Conservation (phyloP, 2,113 vertebrate genomes). For the Hippocampus comes region DNA sequence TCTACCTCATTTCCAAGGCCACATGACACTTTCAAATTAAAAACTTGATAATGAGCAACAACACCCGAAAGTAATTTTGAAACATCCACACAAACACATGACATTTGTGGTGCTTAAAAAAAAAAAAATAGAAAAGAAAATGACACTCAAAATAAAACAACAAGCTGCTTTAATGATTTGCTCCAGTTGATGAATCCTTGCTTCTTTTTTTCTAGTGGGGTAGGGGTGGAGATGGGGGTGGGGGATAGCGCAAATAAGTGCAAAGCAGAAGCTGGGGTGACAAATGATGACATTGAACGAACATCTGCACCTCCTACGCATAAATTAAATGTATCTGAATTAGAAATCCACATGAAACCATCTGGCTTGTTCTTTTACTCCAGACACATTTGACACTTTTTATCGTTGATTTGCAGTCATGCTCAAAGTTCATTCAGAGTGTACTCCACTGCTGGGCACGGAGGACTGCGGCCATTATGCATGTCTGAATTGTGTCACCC, state of each 20-base stretch:
- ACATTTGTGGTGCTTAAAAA: background rate
- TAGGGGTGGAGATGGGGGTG: too few relatives aligned
- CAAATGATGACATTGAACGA: background rate
- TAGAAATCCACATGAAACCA: background rate
- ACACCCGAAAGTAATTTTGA: background rate
- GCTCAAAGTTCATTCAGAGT: slow-evolving; percentile 60
- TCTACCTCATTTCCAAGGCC: background rate
- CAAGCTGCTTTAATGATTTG: background rate
- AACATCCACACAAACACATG: background rate
- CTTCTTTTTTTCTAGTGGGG: background rate
- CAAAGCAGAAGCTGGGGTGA: background rate
- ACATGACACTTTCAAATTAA: background rate
- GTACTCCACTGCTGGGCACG: slow-evolving; percentile 60
- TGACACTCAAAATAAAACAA: background rate
- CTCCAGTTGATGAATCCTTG: background rate
- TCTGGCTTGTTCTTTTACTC: slow-evolving; percentile 1
- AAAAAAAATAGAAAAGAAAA: background rate
- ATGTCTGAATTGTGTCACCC: too few relatives aligned
- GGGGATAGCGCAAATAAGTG: background rate
- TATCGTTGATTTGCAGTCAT: slow-evolving; percentile 5
- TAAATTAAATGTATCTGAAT: background rate
- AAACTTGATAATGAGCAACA: background rate
- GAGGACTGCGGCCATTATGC: slow-evolving; percentile 41
- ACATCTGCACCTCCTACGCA: background rate
- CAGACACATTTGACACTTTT: slow-evolving; percentile 30